These are phyloP conservation scores for Ptychochromis oligacanthus DNA, from an alignment of 2,113 vertebrate genomes.

Conservation along the genomic window DNA sequence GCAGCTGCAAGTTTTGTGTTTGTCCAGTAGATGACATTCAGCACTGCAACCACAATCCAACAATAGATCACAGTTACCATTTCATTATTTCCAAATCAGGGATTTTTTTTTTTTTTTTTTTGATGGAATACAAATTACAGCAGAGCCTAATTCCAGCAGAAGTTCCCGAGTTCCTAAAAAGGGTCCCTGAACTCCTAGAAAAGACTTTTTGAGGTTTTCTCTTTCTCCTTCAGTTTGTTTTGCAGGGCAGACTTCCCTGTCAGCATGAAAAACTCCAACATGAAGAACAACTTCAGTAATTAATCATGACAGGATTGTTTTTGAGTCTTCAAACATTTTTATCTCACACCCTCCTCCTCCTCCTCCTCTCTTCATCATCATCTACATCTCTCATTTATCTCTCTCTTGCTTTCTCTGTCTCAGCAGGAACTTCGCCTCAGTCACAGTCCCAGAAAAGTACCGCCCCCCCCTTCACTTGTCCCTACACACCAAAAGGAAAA, in stretches of 20 bases:
- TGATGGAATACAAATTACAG: background rate
- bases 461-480: slow-evolving; percentile 20
- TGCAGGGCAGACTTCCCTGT: background rate
- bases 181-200: background rate
- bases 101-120: background rate
- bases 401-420: slow-evolving; percentile 43
- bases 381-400: slow-evolving; percentile 60
- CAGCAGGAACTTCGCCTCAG: slow-evolving; percentile 38
- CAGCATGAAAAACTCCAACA: slow-evolving; percentile 13
- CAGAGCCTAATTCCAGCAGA: background rate
- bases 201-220: background rate
- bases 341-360: slow-evolving; percentile 6
- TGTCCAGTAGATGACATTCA: too few relatives aligned
- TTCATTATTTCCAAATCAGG: too few relatives aligned
- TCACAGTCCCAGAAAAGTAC: slow-evolving; percentile 30
- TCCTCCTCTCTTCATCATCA: slow-evolving; percentile 25
- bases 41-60: too few relatives aligned
- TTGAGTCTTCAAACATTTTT: slow-evolving; percentile 16
- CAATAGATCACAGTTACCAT: too few relatives aligned
- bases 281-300: slow-evolving; percentile 46
- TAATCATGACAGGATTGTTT: slow-evolving; percentile 48
- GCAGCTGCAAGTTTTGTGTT: too few relatives aligned
- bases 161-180: background rate
- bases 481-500: slow-evolving; percentile 39
- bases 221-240: slow-evolving; percentile 21